Evolutionary conservation across 2,888 invertebrate species (phyloP).

Genomic region (Mylabris sibirica): DNA sequence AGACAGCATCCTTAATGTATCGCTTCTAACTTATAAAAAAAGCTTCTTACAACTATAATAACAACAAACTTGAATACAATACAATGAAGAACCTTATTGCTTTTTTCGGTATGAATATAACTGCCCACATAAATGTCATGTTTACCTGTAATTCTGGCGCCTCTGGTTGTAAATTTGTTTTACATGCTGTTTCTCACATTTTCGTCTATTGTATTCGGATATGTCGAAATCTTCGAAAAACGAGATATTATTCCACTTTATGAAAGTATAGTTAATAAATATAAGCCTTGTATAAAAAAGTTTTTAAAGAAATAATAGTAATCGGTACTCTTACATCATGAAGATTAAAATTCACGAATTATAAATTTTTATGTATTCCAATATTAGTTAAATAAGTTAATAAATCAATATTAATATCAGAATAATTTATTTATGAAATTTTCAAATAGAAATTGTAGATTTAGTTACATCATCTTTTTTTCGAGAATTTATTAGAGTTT

Average conservation of each 20-base stretch:
- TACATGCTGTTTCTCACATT: conserved; percentile 14
- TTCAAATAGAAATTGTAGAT: background rate
- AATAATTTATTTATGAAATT: background rate
- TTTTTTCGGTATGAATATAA: conserved; percentile 20
- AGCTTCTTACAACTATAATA: background rate
- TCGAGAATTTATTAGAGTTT: background rate
- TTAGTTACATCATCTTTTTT: conserved; percentile 4
- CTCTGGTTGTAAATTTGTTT: conserved; percentile 29
- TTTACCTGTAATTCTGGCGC: conserved; percentile 29
- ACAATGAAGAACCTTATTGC: conserved; percentile 2
- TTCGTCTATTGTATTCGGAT: background rate
- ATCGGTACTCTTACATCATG: too few relatives aligned
- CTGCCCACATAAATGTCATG: conserved; percentile 28
- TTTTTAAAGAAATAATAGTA: too few relatives aligned
- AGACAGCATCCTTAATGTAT: too few relatives aligned
- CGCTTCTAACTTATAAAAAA: background rate
- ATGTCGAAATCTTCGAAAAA: background rate
- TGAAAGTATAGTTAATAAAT: too few relatives aligned
- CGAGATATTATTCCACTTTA: too few relatives aligned
- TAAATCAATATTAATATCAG: conserved; percentile 10
- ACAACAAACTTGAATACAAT: conserved; percentile 9
- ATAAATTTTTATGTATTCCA: background rate
- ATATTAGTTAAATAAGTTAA: background rate
- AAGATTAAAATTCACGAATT: background rate
- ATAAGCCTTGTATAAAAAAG: too few relatives aligned